Percentiles rank a stretch among this genome's conserved stretches.
These are phyloP conservation scores for roundworm (Caenorhabditis elegans) DNA, from an alignment of 1,140 invertebrate species.

Conservation along the genomic window DNA sequence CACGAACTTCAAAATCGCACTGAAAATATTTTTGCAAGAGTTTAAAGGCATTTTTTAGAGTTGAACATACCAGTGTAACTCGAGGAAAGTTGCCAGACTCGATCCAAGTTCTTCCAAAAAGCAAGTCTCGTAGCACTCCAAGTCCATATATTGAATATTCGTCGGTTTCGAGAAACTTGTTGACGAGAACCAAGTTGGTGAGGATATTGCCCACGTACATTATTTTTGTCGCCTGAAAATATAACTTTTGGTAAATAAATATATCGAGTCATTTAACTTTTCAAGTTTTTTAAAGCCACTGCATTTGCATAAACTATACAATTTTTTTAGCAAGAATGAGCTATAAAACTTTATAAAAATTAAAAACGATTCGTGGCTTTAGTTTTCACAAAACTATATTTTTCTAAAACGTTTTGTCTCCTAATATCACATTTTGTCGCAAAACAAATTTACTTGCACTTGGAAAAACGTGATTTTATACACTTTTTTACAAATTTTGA, in stretches of 20 bases:
- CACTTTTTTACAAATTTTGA: too few relatives aligned
- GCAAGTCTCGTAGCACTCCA: slow-evolving; percentile 60
- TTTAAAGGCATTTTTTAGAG: background rate
- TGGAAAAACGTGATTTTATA: too few relatives aligned
- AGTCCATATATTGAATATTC: slow-evolving; percentile 68
- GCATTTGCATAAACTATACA: too few relatives aligned
- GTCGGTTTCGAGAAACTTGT: slow-evolving; percentile 69
- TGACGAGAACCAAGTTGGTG: slow-evolving; percentile 69
- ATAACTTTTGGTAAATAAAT: slow-evolving; percentile 51
- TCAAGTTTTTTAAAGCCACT: too few relatives aligned
- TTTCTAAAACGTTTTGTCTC: too few relatives aligned
- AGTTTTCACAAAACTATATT: too few relatives aligned
- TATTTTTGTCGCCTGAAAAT: slow-evolving; percentile 69
- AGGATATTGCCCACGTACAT: slow-evolving; percentile 69
- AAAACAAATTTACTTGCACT: too few relatives aligned
- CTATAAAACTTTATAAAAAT: too few relatives aligned
- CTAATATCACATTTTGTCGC: too few relatives aligned
- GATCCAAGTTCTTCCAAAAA: slow-evolving; percentile 62
- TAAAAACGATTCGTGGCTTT: too few relatives aligned
- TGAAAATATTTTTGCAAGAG: slow-evolving; percentile 56
- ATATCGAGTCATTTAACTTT: too few relatives aligned
- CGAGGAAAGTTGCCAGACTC: slow-evolving; percentile 66
- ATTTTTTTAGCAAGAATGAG: too few relatives aligned
- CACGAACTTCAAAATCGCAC: slow-evolving; percentile 71
- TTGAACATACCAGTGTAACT: slow-evolving; percentile 57